Evolutionary conservation across 2,888 invertebrate species (phyloP).

Genomic region (Argyra leucocephala): DNA sequence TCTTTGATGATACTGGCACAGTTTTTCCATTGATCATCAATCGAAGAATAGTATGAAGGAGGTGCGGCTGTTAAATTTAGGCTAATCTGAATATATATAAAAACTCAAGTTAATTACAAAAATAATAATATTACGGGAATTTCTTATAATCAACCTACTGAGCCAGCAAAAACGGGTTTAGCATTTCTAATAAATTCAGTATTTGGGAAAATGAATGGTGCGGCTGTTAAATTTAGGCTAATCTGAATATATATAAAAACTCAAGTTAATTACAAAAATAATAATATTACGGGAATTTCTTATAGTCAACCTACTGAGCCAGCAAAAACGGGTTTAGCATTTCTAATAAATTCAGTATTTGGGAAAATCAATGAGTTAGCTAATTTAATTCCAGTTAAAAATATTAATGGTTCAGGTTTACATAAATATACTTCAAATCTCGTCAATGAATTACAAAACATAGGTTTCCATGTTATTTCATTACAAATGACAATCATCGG

Average conservation of each 20-base stretch:
- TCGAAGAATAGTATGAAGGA: too few species aligned
- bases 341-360: not conserved
- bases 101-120: not conserved
- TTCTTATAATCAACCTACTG: not conserved
- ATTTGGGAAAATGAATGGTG: not conserved
- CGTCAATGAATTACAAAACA: too few species aligned
- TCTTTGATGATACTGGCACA: too few species aligned
- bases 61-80: too few species aligned
- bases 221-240: too few species aligned
- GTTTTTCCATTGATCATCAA: too few species aligned
- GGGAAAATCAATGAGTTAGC: too few species aligned
- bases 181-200: not conserved
- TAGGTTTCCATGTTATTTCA: too few species aligned
- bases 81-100: not conserved
- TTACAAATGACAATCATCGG: too few species aligned
- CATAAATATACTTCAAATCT: too few species aligned
- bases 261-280: not conserved
- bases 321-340: not conserved
- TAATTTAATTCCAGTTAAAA: too few species aligned
- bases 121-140: not conserved
- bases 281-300: not conserved
- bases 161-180: not conserved
- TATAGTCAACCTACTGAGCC: not conserved
- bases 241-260: not conserved
- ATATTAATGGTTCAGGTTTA: too few species aligned